Evolutionary conservation across 2,888 invertebrate species (phyloP).

Genomic region (Malthinus flaveolus): DNA sequence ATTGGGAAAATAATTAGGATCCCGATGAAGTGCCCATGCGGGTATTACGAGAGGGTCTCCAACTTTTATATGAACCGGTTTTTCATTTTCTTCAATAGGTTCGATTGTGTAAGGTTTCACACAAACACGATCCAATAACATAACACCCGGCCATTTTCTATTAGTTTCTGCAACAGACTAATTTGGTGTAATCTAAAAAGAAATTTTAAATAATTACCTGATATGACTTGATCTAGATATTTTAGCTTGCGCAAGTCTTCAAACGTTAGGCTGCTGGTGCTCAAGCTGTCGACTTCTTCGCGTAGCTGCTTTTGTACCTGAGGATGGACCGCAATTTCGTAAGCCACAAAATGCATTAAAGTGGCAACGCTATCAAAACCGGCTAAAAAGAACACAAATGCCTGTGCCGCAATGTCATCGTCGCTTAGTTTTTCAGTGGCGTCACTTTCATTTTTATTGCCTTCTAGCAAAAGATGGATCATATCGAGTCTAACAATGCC

Average conservation of each 20-base stretch:
- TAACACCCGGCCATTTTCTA: constrained; percentile 31
- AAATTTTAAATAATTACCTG: constrained; percentile 45
- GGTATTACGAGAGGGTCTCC: constrained; percentile 22
- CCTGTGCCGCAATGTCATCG: constrained; percentile 62
- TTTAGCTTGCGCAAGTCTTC: constrained; percentile 57
- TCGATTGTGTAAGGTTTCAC: constrained; percentile 27
- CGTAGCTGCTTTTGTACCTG: constrained; percentile 61
- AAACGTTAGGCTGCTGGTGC: constrained; percentile 43
- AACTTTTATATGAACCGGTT: constrained; percentile 17
- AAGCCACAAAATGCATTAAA: constrained; percentile 56
- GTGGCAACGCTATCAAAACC: constrained; percentile 58
- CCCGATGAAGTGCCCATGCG: constrained; percentile 25
- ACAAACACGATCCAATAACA: constrained; percentile 29
- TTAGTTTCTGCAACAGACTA: constrained; percentile 33
- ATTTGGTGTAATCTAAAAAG: constrained; percentile 22
- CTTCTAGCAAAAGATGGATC: constrained; percentile 59
- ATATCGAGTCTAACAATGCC: constrained; percentile 41
- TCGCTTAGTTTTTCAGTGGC: constrained; percentile 35
- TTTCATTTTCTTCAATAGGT: constrained; percentile 14
- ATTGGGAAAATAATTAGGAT: constrained; percentile 24
- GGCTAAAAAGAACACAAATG: constrained; percentile 58
- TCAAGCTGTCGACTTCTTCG: constrained; percentile 57
- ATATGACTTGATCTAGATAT: constrained; percentile 62
- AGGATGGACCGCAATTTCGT: constrained; percentile 62
- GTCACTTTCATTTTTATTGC: too few relatives aligned